Evolutionary conservation across 2,113 vertebrate species (phyloP).

Genomic region (Chinchilla lanigera): DNA sequence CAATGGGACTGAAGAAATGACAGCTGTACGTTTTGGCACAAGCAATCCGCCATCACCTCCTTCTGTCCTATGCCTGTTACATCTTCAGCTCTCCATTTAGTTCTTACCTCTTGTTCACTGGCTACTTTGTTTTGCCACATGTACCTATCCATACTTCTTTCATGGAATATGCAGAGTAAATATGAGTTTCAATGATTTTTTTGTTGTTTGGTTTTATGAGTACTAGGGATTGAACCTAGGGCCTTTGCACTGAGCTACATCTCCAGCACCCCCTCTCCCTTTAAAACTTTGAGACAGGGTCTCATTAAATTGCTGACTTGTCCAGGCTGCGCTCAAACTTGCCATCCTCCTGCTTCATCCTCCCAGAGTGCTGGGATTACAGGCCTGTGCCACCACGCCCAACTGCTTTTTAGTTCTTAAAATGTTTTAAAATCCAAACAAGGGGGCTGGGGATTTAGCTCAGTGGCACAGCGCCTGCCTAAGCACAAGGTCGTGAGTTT

Average conservation of each 20-base stretch:
- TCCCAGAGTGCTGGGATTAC: not conserved
- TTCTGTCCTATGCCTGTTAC: not conserved
- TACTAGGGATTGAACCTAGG: not conserved
- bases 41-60: not conserved
- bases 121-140: not conserved
- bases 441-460: too few species aligned
- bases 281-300: not conserved
- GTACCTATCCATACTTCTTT: not conserved
- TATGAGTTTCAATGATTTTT: not conserved
- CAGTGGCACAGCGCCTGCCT: too few species aligned
- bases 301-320: not conserved
- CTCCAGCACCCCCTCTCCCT: not conserved
- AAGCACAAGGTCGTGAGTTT: too few species aligned
- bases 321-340: not conserved
- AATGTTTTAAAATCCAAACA: not conserved
- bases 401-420: not conserved
- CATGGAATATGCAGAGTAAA: not conserved
- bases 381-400: not conserved
- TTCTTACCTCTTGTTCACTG: not conserved
- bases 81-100: not conserved
- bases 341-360: not conserved
- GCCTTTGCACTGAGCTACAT: not conserved
- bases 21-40: too few species aligned
- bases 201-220: not conserved
- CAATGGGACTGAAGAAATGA: not conserved